A percentile compares a stretch with the other conserved stretches of the same genome.
These are phyloP conservation scores for Thamnophis sirtalis DNA, from an alignment of 2,113 vertebrate species.

Conservation along the genomic window DNA sequence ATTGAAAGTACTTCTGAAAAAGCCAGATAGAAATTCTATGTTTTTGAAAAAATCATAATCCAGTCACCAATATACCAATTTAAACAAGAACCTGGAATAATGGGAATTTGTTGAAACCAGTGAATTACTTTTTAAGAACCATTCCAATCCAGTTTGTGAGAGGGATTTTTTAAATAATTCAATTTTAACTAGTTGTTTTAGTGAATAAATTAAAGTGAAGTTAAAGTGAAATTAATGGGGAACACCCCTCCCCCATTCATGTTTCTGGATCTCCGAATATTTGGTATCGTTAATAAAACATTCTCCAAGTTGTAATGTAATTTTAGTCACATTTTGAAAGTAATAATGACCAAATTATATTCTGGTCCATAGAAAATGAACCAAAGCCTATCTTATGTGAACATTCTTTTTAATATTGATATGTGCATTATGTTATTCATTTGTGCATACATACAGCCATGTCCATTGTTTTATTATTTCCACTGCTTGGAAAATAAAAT, in stretches of 20 bases:
- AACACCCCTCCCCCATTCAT: background rate
- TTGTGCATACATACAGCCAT: background rate
- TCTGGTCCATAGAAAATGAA: background rate
- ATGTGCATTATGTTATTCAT: background rate
- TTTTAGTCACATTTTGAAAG: background rate
- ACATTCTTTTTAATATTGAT: background rate
- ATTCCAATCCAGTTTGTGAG: background rate
- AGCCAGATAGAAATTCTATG: background rate
- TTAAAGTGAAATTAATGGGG: background rate
- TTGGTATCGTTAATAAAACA: background rate
- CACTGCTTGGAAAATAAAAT: background rate
- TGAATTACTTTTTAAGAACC: background rate
- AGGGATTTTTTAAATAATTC: background rate
- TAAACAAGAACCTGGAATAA: background rate
- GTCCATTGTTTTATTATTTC: background rate
- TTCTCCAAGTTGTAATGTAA: background rate
- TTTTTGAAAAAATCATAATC: background rate
- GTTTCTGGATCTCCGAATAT: background rate
- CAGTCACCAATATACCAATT: background rate
- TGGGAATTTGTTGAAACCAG: background rate
- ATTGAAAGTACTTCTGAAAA: background rate
- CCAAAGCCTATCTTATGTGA: background rate
- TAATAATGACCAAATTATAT: background rate
- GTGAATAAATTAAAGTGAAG: background rate
- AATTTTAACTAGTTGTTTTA: background rate